These are phyloP conservation scores for Umimayanthus kanabou DNA, from an alignment of 92 coral and sea anemone genomes.

Conservation along the genomic window DNA sequence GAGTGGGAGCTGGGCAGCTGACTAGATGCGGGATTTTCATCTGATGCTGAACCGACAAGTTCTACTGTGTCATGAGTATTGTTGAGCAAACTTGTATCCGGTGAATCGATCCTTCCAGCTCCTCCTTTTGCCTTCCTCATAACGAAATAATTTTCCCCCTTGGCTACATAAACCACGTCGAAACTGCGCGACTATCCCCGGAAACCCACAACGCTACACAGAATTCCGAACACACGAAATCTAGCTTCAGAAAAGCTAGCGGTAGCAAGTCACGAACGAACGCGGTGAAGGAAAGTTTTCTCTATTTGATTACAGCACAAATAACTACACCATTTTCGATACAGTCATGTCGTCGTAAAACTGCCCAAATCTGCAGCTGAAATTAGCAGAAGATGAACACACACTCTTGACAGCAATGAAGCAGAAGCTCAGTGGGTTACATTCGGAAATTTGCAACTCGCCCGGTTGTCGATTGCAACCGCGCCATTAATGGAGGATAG, in stretches of 20 bases:
- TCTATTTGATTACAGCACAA: neutral
- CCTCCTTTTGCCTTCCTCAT: slow-evolving; percentile 67
- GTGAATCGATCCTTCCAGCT: slow-evolving; percentile 38
- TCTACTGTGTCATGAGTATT: slow-evolving; percentile 37
- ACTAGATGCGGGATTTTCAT: slow-evolving; percentile 42
- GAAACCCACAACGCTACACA: slow-evolving; percentile 1
- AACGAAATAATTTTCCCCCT: slow-evolving; percentile 16
- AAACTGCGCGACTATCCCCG: slow-evolving; percentile 2
- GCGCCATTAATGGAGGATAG: slow-evolving; percentile 42
- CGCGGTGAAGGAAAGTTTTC: slow-evolving; percentile 4
- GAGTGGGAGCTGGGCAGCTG: slow-evolving; percentile 28
- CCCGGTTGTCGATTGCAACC: slow-evolving; percentile 39
- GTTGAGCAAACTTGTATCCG: slow-evolving; percentile 27
- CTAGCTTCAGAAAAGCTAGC: neutral
- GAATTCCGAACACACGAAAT: slow-evolving; percentile 10
- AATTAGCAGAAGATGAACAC: slow-evolving; percentile 14
- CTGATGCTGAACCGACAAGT: slow-evolving; percentile 44
- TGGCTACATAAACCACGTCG: slow-evolving; percentile 26
- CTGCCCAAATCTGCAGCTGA: slow-evolving; percentile 14
- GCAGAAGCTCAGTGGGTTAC: slow-evolving; percentile 32
- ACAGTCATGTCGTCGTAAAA: slow-evolving; percentile 8
- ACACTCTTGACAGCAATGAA: slow-evolving; percentile 16
- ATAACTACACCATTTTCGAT: slow-evolving; percentile 22
- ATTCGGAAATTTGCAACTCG: slow-evolving; percentile 22
- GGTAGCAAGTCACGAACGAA: neutral